A percentile compares a stretch with the other conserved stretches of the same genome.
Conservation (phyloP, 2,888 invertebrate species). For the Agrilus cyanescens region DNA sequence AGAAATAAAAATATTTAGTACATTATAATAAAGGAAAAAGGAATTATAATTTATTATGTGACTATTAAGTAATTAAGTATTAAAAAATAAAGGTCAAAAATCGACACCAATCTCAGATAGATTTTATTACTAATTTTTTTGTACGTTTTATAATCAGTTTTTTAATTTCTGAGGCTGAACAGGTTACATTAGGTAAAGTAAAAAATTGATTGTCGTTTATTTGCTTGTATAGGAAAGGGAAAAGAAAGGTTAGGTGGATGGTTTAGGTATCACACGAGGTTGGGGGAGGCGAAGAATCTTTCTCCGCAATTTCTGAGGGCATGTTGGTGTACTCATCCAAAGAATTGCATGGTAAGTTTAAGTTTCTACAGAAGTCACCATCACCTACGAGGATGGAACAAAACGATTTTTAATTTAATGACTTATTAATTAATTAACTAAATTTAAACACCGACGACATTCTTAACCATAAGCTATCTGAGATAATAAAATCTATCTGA, state of each 20-base stretch:
- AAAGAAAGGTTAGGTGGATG: not conserved
- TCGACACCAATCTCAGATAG: not conserved
- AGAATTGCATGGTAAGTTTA: slow-evolving; percentile 20
- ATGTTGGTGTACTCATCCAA: slow-evolving; percentile 16
- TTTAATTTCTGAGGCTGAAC: not conserved
- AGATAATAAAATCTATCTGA: too few relatives aligned
- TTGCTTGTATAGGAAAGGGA: not conserved
- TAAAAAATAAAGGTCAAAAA: not conserved
- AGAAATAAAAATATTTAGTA: slow-evolving; percentile 7
- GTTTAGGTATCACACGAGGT: slow-evolving; percentile 11
- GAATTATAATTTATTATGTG: not conserved
- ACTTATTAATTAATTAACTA: too few relatives aligned
- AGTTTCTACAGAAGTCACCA: slow-evolving; percentile 22
- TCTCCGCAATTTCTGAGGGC: slow-evolving; percentile 22
- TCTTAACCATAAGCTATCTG: too few relatives aligned
- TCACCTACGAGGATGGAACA: slow-evolving; percentile 16
- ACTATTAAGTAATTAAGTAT: not conserved
- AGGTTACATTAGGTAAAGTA: not conserved
- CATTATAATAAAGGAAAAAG: not conserved
- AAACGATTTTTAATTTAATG: not conserved
- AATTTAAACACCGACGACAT: too few relatives aligned
- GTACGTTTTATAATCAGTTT: not conserved
- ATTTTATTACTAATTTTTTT: not conserved
- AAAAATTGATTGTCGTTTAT: slow-evolving; percentile 1
- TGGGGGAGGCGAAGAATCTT: slow-evolving; percentile 21